Base-by-base conservation (phyloP, 2,113 vertebrate genomes). In the Lucifuga dentata region DNA sequence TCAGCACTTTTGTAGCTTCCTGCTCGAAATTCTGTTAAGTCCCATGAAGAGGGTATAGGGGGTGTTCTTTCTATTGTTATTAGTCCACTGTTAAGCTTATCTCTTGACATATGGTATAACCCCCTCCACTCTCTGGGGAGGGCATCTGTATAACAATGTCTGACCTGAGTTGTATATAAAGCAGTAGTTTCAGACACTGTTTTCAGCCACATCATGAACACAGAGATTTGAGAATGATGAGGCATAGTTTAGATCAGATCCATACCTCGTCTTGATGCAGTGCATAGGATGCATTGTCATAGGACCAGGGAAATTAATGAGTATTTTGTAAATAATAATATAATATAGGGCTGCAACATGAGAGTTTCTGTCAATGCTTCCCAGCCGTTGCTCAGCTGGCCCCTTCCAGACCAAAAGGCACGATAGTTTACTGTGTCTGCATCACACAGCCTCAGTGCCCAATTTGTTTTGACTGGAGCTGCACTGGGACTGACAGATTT, bases 111-210 rank as follows among this genome's bases (percentile, higher is more conserved):
- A 90, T 90, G 90, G 85, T 56, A 63, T 69, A 43, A 64, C 78
- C 86, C 85, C 78, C 80, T 55, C 78, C 70, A 46, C 19, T 69
- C 56, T 68, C 40, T 24, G 32, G 63, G 58, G 80, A 85, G 61
- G 71, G 46, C 13, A 68, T 66, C 75, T 57, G 41, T 45, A 49
- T 63, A 84, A 86, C 86, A 88, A 89, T 80, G 78, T 87, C 55
- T 90, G 88, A 90, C 83, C 86, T 90, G 78, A 74, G 80, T 90
- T 78, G 84, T 5, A 70, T 39, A 77, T 76, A 71, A 80, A 78
- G 81, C 76, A 68, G 45, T 19, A 58, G 66, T 69, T 60, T 49
- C 75, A 67, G 74, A 68, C 38, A 43, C 45, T 43, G 64, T 56
- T n/a, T n/a, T n/a, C n/a, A n/a, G n/a, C n/a, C n/a, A 33, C 13